Base-by-base conservation (phyloP, 2,888 invertebrate species). In the Spatulosminthurus flaviceps region DNA sequence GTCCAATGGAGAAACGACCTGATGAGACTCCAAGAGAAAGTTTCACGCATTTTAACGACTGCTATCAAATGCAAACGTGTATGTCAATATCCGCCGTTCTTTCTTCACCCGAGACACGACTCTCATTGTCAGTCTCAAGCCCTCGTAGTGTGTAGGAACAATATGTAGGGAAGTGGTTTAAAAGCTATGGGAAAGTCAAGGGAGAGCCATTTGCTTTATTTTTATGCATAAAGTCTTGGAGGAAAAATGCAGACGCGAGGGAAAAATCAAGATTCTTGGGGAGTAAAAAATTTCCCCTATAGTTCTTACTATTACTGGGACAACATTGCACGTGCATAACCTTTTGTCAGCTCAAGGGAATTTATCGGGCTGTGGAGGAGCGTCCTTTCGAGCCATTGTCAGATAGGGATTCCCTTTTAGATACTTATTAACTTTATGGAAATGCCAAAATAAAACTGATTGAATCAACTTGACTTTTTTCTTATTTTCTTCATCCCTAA, bases 31-130 rank as follows among this genome's bases (percentile, higher is more conserved):
- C 19, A 67, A 67, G 28, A 24, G 67, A 67, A 67, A 67, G 67
- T 67, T 51, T 51, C n/a, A 67, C 67, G 67, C 67, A 67, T 67
- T 67, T 67, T 67, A 67, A 67, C 67, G 67, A 28, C 67, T 13
- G 16, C 67, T 13, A 67, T 67, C 67, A 67, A 67, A 67, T 9
- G 28, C 67, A 22, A 26, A 26, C 26, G 64, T 26, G 64, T 64
- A 26, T 64, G 64, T 64, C 51, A 51, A 51, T n/a, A 19, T 51
- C 51, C 51, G 51, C 51, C 51, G 16, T 51, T 51, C 16, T 51
- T 16, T 19, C 51, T 19, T 51, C 51, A 51, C 51, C 4, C 7
- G 13, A n/a, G 2, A 51, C 51, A 51, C n/a, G n/a, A 51, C 51
- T 19, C n/a, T 16, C 41, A 7, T 9, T 13, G 7, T 9, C 51